Evolutionary conservation across 2,113 vertebrate genomes (phyloP).

Genomic region (Oncorhynchus gorbuscha): DNA sequence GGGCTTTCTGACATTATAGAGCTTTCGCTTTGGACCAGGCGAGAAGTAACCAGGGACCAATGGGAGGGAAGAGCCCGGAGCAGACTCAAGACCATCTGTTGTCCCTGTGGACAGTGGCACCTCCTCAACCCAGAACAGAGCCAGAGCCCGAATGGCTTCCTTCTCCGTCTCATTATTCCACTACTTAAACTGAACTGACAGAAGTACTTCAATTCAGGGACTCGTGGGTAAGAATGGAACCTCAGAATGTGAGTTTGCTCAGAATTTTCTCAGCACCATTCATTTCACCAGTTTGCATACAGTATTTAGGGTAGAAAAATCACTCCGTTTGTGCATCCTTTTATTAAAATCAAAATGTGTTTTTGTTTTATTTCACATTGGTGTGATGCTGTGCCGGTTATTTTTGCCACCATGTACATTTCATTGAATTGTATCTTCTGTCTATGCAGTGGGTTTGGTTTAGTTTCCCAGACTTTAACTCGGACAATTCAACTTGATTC

Average conservation of each 20-base stretch:
- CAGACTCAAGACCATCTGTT: neutral
- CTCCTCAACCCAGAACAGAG: neutral
- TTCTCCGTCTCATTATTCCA: neutral
- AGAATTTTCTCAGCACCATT: too few relatives aligned
- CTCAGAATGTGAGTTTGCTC: neutral
- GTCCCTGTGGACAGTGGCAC: neutral
- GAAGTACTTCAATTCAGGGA: neutral
- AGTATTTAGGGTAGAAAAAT: too few relatives aligned
- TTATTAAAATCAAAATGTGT: too few relatives aligned
- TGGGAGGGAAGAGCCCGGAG: neutral
- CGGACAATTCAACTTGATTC: neutral
- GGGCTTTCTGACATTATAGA: constrained; percentile 1
- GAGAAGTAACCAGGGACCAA: neutral
- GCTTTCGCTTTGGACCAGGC: neutral
- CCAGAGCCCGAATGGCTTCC: neutral
- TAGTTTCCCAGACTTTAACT: neutral
- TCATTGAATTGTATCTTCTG: neutral
- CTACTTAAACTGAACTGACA: neutral
- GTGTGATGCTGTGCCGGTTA: too few relatives aligned
- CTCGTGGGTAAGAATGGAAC: neutral
- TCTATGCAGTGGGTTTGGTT: neutral
- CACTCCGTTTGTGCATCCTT: too few relatives aligned
- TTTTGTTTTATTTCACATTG: too few relatives aligned
- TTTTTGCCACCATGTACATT: too few relatives aligned
- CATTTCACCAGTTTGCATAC: too few relatives aligned